Evolutionary conservation across 2,888 invertebrate species (phyloP), one percentile per base, ranked within the genome.

Genomic region (Oligia strigilis): DNA sequence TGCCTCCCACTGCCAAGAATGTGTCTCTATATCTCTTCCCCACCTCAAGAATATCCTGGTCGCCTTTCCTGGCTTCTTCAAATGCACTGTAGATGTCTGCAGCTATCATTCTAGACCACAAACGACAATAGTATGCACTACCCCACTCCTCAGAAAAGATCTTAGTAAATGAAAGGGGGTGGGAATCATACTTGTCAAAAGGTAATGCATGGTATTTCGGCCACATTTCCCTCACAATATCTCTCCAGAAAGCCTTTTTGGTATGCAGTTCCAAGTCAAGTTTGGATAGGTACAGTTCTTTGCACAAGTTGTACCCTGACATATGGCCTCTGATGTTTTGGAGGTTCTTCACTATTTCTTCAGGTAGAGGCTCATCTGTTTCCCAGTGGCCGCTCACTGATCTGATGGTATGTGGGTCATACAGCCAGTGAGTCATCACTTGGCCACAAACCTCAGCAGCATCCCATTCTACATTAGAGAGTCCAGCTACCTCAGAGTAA

Each of bases 391-490:
- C 97, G 71, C 98, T 98, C 73, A 99, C 97, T 0, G 97, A 95
- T 89, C 97, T 96, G 58, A 98, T 93, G 4, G 97, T 97, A 43
- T 96, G 91, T 0, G 98, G 97, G 88, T 98, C 98, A 86, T 98
- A 98, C 13, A 99, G 94, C 98, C 99, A 99, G 92, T 98, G 98
- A 0, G 97, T 97, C 97, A 99, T 97, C 77, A 99, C 98, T 89
- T 98, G 97, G 0, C 98, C 98, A 82, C 98, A 98, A 0, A 99
- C 98, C 92, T 98, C 98, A 0, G 98, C 98, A 0, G 99, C 98
- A 94, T 99, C 99, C 99, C 99, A 99, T 96, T 99, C 99, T 0
- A 99, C 97, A 93, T 98, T 99, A 0, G 98, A 98, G 43, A 98
- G 95, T 0, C 99, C 99, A 4, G 99, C 98, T 0, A 99, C 97